A percentile compares a stretch with the other conserved stretches of the same genome.
These are phyloP conservation scores for Penelope pileata DNA, from an alignment of 2,113 vertebrate species.

Conservation along the genomic window DNA sequence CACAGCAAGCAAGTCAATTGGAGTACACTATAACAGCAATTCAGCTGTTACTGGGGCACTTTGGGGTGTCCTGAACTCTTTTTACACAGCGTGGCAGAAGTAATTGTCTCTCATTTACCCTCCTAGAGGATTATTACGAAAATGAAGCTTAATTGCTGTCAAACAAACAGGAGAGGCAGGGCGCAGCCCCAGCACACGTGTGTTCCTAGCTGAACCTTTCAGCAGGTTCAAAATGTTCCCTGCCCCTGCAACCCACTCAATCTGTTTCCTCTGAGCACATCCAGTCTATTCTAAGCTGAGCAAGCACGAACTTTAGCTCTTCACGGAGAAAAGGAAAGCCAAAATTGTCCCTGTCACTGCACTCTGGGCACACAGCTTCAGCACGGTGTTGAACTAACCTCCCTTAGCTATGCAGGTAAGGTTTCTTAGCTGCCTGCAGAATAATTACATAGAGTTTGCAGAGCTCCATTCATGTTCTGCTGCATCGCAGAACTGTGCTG, in stretches of 20 bases:
- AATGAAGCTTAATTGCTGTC: not conserved
- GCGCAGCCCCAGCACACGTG: not conserved
- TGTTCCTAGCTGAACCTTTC: not conserved
- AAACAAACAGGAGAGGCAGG: not conserved
- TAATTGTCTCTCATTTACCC: not conserved
- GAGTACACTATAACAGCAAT: not conserved
- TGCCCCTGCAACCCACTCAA: not conserved
- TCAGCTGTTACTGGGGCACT: not conserved
- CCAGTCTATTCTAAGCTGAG: not conserved
- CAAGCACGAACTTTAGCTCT: not conserved
- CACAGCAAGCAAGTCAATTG: not conserved
- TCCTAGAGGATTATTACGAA: not conserved
- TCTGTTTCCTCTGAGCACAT: constrained; percentile 8
- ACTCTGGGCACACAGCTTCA: not conserved
- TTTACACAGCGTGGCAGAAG: not conserved
- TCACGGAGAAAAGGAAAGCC: not conserved
- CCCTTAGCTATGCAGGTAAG: not conserved
- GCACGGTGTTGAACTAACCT: not conserved
- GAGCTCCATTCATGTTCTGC: not conserved
- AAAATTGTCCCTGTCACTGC: accelerated
- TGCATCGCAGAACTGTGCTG: not conserved
- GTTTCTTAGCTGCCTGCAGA: not conserved
- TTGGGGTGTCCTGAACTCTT: not conserved
- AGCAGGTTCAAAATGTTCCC: constrained; percentile 37
- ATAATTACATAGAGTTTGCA: not conserved